A percentile compares a stretch with the other conserved stretches of the same genome.
phyloP scores from a whole-genome alignment of 2,797 vertebrate species.

The Mionectes olivaceus region DNA sequence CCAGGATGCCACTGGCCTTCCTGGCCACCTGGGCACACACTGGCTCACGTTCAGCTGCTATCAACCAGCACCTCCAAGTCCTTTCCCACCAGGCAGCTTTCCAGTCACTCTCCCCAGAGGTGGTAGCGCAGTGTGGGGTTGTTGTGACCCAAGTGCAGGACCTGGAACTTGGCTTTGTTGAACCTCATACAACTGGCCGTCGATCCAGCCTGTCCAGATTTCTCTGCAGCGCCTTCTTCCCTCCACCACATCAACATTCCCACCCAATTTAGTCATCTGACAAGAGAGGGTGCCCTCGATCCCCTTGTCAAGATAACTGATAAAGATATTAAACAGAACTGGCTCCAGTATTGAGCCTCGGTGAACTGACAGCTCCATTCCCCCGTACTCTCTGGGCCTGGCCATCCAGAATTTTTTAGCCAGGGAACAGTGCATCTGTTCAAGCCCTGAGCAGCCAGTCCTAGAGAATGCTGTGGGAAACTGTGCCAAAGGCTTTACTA shows the following conservation, averaged over 20 bases:
- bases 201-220: not conserved
- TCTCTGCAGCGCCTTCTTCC: not conserved
- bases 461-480: not conserved
- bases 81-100: not conserved
- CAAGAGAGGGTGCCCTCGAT: not conserved
- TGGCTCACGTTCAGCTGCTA: not conserved
- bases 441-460: not conserved
- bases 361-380: not conserved
- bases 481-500: not conserved
- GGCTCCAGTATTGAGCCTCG: not conserved
- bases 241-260: not conserved
- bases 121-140: not conserved
- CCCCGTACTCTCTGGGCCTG: not conserved
- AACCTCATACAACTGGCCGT: not conserved
- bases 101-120: not conserved
- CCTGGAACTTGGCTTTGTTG: not conserved
- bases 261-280: not conserved
- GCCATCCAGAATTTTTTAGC: not conserved
- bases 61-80: not conserved
- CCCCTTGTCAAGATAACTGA: not conserved
- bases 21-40: accelerated
- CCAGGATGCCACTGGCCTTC: not conserved
- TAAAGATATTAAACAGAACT: not conserved
- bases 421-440: not conserved
- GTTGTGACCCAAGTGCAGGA: not conserved